Conservation (phyloP, 1,140 invertebrate species). For the Acyrthosiphon pisum region DNA sequence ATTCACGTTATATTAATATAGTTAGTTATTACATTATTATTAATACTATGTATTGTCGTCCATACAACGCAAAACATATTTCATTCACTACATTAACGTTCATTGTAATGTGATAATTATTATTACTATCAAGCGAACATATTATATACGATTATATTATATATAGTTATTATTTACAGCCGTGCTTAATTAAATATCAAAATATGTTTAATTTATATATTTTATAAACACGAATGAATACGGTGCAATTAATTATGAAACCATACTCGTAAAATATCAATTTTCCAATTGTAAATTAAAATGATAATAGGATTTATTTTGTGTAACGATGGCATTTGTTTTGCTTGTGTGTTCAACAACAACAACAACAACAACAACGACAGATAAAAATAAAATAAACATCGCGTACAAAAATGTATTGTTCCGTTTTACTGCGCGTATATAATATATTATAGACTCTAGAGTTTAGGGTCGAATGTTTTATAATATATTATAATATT, state of each 20-base stretch:
- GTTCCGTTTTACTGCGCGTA: not conserved
- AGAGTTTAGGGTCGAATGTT: not conserved
- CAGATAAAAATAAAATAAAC: not conserved
- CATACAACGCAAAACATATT: not conserved
- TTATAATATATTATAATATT: not conserved
- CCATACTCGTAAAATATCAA: conserved; percentile 2
- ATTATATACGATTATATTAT: not conserved
- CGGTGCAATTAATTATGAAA: conserved; percentile 13
- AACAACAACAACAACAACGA: not conserved
- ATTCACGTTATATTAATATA: not conserved
- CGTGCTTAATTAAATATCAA: not conserved
- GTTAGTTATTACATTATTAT: not conserved
- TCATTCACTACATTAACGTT: not conserved
- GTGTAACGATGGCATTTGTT: not conserved
- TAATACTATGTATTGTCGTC: not conserved
- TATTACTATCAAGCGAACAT: not conserved
- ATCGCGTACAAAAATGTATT: not conserved
- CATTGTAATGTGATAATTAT: not conserved
- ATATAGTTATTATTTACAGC: not conserved
- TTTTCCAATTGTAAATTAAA: conserved; percentile 33
- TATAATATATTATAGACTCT: not conserved
- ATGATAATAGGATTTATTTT: conserved; percentile 36
- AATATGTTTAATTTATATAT: conserved; percentile 18
- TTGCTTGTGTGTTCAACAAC: not conserved
- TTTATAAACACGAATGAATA: not conserved